phyloP scores from a whole-genome alignment of 2,113 vertebrate species.

The Phrynocephalus versicolor region DNA sequence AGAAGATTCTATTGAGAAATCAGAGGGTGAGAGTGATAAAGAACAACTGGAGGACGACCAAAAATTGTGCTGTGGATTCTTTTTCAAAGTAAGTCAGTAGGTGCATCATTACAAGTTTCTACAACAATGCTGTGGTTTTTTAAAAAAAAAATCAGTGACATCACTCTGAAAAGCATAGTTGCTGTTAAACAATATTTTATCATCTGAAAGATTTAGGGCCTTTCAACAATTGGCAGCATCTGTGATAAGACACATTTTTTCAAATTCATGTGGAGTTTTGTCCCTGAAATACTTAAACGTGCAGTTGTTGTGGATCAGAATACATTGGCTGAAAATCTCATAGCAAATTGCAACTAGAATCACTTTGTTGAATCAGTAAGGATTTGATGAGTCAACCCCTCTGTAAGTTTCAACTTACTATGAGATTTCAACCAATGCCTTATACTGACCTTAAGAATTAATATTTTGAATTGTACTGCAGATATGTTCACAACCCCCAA shows the following conservation, averaged over 20 bases:
- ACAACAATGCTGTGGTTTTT: neutral
- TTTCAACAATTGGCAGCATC: neutral
- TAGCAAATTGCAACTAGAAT: no score
- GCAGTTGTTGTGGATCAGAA: neutral
- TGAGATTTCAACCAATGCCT: no score
- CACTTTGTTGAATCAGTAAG: no score
- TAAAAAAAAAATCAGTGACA: neutral
- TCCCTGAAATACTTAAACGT: neutral
- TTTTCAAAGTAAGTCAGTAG: conserved; percentile 88
- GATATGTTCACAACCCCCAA: neutral
- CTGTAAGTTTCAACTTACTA: no score
- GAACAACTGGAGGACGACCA: conserved; percentile 88
- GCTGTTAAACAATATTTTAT: no score
- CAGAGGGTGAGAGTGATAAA: conserved; percentile 77
- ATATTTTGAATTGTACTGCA: neutral
- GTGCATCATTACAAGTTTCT: neutral
- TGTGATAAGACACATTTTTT: neutral
- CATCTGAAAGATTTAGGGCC: neutral
- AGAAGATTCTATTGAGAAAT: conserved; percentile 75
- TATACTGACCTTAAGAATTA: neutral
- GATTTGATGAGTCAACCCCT: no score
- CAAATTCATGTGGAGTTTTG: neutral
- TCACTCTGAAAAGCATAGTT: neutral
- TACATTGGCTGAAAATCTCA: neutral
- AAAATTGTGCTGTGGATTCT: conserved; percentile 93